Conservation (phyloP, 1,140 invertebrate genomes). For the Agrypnia vestita region DNA sequence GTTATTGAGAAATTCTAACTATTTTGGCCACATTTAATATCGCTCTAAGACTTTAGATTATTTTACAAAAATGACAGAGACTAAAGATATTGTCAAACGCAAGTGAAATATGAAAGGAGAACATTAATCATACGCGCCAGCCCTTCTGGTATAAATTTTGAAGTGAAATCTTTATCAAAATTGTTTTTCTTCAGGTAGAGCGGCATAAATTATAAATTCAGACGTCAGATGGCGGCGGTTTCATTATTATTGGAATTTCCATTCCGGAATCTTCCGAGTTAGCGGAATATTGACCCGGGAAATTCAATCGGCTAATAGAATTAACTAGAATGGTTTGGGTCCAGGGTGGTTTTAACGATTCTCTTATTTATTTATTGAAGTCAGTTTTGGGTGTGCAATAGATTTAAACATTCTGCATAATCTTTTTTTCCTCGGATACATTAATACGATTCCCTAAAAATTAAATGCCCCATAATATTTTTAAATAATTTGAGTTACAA, state of each 20-base stretch:
- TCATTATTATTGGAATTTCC: conserved; percentile 39
- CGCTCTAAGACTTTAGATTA: conserved; percentile 7
- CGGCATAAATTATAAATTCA: conserved; percentile 41
- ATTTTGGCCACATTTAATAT: conserved; percentile 9
- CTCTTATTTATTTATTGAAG: conserved; percentile 17
- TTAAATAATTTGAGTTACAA: too few relatives aligned
- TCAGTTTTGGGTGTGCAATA: conserved; percentile 6
- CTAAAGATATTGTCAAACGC: conserved; percentile 33
- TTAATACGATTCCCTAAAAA: too few relatives aligned
- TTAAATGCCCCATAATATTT: too few relatives aligned
- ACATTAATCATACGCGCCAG: conserved; percentile 35
- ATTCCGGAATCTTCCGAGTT: conserved; percentile 17
- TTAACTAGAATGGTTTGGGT: conserved; percentile 29
- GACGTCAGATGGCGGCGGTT: conserved; percentile 40
- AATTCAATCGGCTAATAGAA: conserved; percentile 44
- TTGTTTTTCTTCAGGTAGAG: conserved; percentile 41
- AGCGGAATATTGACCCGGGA: conserved; percentile 37
- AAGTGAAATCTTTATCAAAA: conserved; percentile 39
- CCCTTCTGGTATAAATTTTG: conserved; percentile 36
- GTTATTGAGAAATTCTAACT: not conserved
- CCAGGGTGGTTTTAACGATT: not conserved
- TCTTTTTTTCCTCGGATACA: too few relatives aligned
- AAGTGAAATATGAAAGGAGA: conserved; percentile 36
- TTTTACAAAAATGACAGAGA: conserved; percentile 35
- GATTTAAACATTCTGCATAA: not conserved